Conservation (phyloP, 2,888 invertebrate species). For the Trilocha varians region DNA sequence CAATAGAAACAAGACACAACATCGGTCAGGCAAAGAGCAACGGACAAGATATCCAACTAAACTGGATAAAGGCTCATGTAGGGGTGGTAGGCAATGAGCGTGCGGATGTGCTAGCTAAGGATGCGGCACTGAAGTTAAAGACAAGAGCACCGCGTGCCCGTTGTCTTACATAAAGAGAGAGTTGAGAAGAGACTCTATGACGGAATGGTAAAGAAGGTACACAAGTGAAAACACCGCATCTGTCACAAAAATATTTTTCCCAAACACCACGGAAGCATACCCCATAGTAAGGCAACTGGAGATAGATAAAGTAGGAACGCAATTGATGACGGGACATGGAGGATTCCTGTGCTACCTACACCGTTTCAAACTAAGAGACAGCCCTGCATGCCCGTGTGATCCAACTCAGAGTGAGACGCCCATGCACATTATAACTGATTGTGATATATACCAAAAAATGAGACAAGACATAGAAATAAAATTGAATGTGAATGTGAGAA, state of each 20-base stretch:
- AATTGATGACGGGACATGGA: constrained; percentile 9
- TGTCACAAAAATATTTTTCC: constrained; percentile 10
- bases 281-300: not conserved
- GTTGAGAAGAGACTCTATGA: not conserved
- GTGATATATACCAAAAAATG: too few species aligned
- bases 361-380: constrained; percentile 9
- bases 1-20: not conserved
- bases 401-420: not conserved
- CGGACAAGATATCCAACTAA: not conserved
- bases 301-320: not conserved
- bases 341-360: constrained; percentile 12
- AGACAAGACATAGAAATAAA: too few species aligned
- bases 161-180: constrained; percentile 1
- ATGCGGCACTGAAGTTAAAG: not conserved
- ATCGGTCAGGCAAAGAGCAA: not conserved
- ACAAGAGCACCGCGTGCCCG: not conserved
- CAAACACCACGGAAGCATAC: constrained; percentile 3
- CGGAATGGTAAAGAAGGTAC: constrained; percentile 8
- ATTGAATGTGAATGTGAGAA: too few species aligned
- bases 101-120: constrained; percentile 11
- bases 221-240: constrained; percentile 2
- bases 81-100: constrained; percentile 9
- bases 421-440: constrained; percentile 4
- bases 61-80: constrained; percentile 12
- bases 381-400: constrained; percentile 12